A percentile compares a stretch with the other conserved stretches of the same genome.
These are phyloP conservation scores for Cossypha polioptera DNA, from an alignment of 2,797 vertebrate genomes.

Conservation along the genomic window DNA sequence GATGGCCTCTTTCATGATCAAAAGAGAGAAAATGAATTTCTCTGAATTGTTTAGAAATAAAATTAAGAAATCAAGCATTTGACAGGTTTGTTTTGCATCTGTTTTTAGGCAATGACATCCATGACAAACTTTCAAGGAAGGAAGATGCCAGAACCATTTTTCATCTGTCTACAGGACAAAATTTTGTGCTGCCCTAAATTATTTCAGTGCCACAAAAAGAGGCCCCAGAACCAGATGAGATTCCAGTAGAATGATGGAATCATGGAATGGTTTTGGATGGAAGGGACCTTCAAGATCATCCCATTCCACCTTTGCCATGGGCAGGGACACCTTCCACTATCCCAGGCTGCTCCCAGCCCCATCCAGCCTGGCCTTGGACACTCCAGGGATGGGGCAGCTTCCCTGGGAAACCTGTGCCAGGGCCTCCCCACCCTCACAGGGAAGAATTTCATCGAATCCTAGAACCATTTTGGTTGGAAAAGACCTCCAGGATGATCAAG, in stretches of 20 bases:
- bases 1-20: neutral
- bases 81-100: neutral
- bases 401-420: accelerated
- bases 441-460: neutral
- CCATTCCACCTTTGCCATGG: accelerated
- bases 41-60: neutral
- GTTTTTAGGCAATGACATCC: neutral
- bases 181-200: neutral
- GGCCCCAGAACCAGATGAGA: neutral
- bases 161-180: neutral
- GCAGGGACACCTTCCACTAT: accelerated
- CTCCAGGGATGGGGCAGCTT: accelerated
- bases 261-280: neutral
- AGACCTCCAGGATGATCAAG: neutral
- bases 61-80: neutral
- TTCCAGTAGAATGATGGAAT: neutral
- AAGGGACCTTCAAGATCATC: neutral
- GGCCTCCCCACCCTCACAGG: neutral
- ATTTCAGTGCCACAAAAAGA: neutral
- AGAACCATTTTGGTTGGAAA: neutral
- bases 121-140: neutral
- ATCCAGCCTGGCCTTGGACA: accelerated
- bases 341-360: accelerated
- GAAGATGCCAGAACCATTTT: neutral
- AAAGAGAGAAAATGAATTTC: neutral